phyloP scores from a whole-genome alignment of 2,797 vertebrate genomes.

The Monodelphis domestica region DNA sequence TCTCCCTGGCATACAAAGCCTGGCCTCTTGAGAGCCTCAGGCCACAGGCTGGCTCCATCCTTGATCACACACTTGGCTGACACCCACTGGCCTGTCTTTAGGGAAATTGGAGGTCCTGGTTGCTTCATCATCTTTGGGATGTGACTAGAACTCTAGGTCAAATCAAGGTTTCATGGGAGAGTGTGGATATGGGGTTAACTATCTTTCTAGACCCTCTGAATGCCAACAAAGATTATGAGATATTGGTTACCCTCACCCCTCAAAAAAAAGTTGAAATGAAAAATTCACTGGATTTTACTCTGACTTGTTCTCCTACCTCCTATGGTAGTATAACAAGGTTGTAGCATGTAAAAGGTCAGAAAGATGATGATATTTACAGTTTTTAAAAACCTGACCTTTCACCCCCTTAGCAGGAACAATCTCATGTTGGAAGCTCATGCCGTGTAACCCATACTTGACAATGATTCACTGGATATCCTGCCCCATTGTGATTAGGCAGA shows the following conservation, averaged over 20 bases:
- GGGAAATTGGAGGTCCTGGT: not conserved
- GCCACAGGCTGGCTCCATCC: not conserved
- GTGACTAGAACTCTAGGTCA: not conserved
- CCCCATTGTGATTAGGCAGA: not conserved
- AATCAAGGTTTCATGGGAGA: not conserved
- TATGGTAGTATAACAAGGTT: not conserved
- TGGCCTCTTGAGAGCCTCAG: not conserved
- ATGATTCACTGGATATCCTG: not conserved
- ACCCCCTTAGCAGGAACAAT: fast-evolving
- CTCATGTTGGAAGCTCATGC: not conserved
- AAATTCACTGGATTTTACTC: conserved; percentile 13
- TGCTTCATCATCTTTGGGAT: conserved; percentile 7
- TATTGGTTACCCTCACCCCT: not conserved
- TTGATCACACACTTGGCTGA: not conserved
- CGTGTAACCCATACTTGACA: not conserved
- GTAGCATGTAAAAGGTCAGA: not conserved
- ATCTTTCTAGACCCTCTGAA: conserved; percentile 24
- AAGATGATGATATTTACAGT: conserved; percentile 43
- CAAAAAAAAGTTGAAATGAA: conserved; percentile 11
- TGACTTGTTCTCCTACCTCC: conserved; percentile 11
- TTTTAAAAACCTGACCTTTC: conserved; percentile 54
- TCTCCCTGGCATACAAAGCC: not conserved
- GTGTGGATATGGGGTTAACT: not conserved
- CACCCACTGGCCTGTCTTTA: not conserved
- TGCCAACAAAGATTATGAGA: conserved; percentile 8